These are phyloP conservation scores for Anniella stebbinsi DNA, from an alignment of 2,797 vertebrate species.

Conservation along the genomic window DNA sequence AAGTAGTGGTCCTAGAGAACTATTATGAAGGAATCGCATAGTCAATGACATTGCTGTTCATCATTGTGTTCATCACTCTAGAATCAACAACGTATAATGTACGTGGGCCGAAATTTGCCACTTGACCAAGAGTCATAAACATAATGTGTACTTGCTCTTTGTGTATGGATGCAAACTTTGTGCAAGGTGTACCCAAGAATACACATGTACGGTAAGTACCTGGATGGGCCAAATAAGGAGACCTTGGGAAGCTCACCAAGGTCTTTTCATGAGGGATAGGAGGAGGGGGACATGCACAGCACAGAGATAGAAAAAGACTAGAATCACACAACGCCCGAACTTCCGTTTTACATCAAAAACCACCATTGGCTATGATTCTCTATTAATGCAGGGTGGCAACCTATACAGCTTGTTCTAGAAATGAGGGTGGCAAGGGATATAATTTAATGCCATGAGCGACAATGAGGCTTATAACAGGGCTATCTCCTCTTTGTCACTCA, in stretches of 20 bases:
- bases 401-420: neutral
- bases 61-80: neutral
- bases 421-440: neutral
- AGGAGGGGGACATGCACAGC: neutral
- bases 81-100: neutral
- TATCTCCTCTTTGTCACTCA: neutral
- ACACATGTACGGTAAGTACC: too few species aligned
- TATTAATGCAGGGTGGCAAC: neutral
- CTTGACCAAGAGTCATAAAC: neutral
- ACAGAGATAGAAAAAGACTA: neutral
- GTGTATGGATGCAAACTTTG: neutral
- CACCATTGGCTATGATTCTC: too few species aligned
- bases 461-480: neutral
- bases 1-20: constrained; percentile 1
- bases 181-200: too few species aligned
- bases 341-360: neutral
- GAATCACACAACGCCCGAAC: neutral
- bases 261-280: neutral
- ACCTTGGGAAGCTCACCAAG: neutral
- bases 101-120: neutral
- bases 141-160: neutral
- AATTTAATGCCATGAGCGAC: neutral
- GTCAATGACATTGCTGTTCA: neutral
- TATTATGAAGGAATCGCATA: neutral
- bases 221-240: neutral